Conservation (phyloP, 1,140 invertebrate species). For the Sweltsa coloradensis region DNA sequence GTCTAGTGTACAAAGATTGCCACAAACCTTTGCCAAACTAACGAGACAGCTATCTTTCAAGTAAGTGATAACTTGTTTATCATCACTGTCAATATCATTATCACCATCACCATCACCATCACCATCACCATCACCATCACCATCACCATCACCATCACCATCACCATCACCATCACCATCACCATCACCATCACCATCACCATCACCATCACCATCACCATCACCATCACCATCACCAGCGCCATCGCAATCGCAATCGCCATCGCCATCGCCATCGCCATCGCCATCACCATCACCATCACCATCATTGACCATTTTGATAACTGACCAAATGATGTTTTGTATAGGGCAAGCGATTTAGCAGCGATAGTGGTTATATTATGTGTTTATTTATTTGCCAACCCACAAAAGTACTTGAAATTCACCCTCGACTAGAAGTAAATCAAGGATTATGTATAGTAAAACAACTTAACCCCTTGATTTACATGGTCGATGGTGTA, state of each 20-base stretch:
- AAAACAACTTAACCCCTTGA: too few relatives aligned
- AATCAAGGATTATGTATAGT: too few relatives aligned
- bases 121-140: conserved; percentile 1
- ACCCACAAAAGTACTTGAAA: too few relatives aligned
- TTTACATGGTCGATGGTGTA: too few relatives aligned
- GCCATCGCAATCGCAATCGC: conserved; percentile 3
- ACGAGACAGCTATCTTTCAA: too few relatives aligned
- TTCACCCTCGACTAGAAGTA: too few relatives aligned
- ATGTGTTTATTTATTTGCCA: too few relatives aligned
- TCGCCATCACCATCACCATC: conserved; percentile 1
- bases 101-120: neutral
- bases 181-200: neutral
- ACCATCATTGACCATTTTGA: neutral
- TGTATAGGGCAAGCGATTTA: too few relatives aligned
- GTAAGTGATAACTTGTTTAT: too few relatives aligned
- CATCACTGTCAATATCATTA: neutral
- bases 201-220: conserved; percentile 1
- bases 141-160: neutral
- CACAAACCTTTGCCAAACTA: too few relatives aligned
- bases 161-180: neutral
- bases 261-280: conserved; percentile 9
- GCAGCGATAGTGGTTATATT: too few relatives aligned
- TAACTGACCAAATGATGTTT: neutral
- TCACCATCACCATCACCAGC: conserved; percentile 4
- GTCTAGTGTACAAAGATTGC: too few relatives aligned